These are phyloP conservation scores for Brachyalestes nurse DNA, from an alignment of 2,797 vertebrate species.

Conservation along the genomic window DNA sequence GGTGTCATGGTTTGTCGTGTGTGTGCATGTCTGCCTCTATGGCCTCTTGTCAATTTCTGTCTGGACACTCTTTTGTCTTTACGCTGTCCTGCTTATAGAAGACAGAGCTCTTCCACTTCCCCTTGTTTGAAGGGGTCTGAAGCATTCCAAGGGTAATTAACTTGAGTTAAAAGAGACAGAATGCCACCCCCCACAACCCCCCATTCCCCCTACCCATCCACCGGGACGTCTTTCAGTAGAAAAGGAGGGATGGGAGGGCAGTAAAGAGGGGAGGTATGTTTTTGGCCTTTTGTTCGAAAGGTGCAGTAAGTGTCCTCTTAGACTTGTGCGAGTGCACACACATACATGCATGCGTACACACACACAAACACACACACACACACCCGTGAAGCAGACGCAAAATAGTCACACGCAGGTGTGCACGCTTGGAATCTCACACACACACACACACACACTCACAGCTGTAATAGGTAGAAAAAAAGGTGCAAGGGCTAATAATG, in stretches of 20 bases:
- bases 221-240: slow-evolving; percentile 79
- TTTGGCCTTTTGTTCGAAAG: slow-evolving; percentile 81
- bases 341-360: neutral
- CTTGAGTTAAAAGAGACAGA: slow-evolving; percentile 88
- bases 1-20: slow-evolving; percentile 55
- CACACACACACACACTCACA: slow-evolving; percentile 38
- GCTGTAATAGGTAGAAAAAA: slow-evolving; percentile 21
- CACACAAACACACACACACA: slow-evolving; percentile 11
- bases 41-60: slow-evolving; percentile 57
- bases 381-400: slow-evolving; percentile 3
- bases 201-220: neutral
- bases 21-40: slow-evolving; percentile 55
- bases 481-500: slow-evolving; percentile 57
- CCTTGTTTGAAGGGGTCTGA: slow-evolving; percentile 85
- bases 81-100: slow-evolving; percentile 78
- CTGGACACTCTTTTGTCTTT: slow-evolving; percentile 74
- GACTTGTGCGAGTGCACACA: slow-evolving; percentile 46
- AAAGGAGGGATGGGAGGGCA: slow-evolving; percentile 58
- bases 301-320: slow-evolving; percentile 70
- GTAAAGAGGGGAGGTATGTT: slow-evolving; percentile 71
- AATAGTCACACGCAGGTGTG: slow-evolving; percentile 22
- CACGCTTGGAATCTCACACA: slow-evolving; percentile 14
- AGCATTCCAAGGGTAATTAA: slow-evolving; percentile 91
- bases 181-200: slow-evolving; percentile 29
- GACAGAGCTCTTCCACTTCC: slow-evolving; percentile 78